Evolutionary conservation across 2,888 invertebrate genomes (phyloP).

Genomic region (Catocala sponsa): DNA sequence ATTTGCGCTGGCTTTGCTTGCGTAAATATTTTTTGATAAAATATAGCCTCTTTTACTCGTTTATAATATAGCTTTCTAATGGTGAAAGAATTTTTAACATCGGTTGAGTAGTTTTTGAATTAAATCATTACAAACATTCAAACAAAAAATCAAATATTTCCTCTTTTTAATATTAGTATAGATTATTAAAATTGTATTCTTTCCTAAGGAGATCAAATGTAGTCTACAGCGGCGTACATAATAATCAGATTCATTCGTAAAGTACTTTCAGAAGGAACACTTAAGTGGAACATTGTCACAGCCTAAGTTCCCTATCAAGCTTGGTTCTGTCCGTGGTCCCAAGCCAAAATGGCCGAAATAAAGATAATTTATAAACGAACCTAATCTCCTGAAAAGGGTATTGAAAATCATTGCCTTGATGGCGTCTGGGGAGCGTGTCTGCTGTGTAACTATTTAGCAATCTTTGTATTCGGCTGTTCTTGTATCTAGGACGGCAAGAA

Average conservation of each 20-base stretch:
- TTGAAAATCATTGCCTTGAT: constrained; percentile 1
- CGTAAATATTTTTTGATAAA: no score
- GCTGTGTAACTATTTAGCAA: neutral
- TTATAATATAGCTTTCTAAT: no score
- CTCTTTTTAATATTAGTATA: no score
- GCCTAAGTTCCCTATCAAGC: neutral
- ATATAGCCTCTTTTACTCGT: no score
- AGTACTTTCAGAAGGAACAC: neutral
- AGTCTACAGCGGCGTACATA: neutral
- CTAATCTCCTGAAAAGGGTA: constrained; percentile 10
- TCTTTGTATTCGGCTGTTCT: neutral
- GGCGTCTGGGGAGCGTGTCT: neutral
- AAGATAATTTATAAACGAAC: constrained; percentile 12
- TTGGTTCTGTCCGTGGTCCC: neutral
- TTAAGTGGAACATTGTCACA: constrained; percentile 8
- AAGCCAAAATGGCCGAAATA: constrained; percentile 9
- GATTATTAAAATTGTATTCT: no score
- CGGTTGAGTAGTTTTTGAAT: no score
- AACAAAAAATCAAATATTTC: no score
- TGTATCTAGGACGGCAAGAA: neutral
- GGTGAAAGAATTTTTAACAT: no score
- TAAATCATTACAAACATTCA: no score
- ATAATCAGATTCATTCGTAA: neutral
- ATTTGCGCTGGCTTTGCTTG: no score
- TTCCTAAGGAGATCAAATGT: no score